These are phyloP conservation scores for Neomorphus geoffroyi DNA, from an alignment of 2,797 vertebrate genomes.

Conservation along the genomic window DNA sequence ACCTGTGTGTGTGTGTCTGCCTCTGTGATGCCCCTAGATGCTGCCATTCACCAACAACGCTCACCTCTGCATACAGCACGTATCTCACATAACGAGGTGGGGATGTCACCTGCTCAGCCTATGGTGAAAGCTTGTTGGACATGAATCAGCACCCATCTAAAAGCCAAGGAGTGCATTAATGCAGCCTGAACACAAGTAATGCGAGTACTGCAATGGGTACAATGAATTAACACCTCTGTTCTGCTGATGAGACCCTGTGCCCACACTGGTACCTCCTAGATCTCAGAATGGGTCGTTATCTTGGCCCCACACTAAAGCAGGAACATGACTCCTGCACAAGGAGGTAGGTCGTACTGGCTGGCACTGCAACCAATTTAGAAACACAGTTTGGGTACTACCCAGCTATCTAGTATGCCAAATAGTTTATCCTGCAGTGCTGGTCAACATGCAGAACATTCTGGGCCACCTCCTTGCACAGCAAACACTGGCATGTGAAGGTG, in stretches of 20 bases:
- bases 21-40: not conserved
- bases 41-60: not conserved
- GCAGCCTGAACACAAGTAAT: not conserved
- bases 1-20: not conserved
- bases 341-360: not conserved
- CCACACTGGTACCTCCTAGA: not conserved
- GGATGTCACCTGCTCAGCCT: fast-evolving
- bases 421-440: not conserved
- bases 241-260: not conserved
- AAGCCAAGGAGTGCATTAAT: not conserved
- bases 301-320: not conserved
- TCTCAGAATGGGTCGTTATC: fast-evolving
- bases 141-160: not conserved
- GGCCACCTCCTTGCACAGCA: not conserved
- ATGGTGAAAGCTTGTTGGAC: not conserved
- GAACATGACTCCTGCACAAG: fast-evolving
- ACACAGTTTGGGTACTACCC: not conserved
- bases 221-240: not conserved
- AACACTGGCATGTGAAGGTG: not conserved
- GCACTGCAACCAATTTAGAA: not conserved
- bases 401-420: not conserved
- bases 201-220: fast-evolving
- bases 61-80: not conserved
- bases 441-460: not conserved
- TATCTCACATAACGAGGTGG: fast-evolving